Evolutionary conservation across 64 coral and sea anemone genomes (phyloP).

Genomic region (Stylophora pistillata): DNA sequence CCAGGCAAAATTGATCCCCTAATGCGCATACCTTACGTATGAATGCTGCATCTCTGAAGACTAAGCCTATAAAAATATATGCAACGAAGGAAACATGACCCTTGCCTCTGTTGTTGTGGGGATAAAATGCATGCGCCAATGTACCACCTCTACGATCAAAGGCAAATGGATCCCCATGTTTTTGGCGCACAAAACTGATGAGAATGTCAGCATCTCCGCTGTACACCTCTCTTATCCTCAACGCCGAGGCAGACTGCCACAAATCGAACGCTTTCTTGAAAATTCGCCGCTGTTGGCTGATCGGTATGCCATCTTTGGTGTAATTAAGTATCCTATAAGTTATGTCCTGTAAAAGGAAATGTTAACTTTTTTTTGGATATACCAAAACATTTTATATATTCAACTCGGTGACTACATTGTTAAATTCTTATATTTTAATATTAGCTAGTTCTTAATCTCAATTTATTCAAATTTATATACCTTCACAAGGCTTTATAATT

Average conservation of each 20-base stretch:
- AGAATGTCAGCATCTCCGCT: conserved; percentile 43
- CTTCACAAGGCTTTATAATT: too few relatives aligned
- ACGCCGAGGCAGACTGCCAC: conserved; percentile 19
- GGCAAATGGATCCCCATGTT: conserved; percentile 33
- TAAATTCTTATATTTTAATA: too few relatives aligned
- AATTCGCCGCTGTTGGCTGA: conserved; percentile 5
- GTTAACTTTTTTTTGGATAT: too few relatives aligned
- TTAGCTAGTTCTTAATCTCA: too few relatives aligned
- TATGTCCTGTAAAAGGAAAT: conserved; percentile 6
- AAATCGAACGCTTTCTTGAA: conserved; percentile 25
- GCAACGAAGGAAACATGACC: neutral
- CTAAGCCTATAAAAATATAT: too few relatives aligned
- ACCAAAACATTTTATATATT: too few relatives aligned
- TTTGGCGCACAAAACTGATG: conserved; percentile 13
- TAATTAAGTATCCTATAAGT: conserved; percentile 42
- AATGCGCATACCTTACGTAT: too few relatives aligned
- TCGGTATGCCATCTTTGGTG: conserved; percentile 20
- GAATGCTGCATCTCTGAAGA: too few relatives aligned
- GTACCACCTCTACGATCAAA: conserved; percentile 52
- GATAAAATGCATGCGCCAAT: conserved; percentile 64
- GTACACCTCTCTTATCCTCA: conserved; percentile 38
- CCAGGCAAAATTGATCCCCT: too few relatives aligned
- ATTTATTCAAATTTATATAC: too few relatives aligned
- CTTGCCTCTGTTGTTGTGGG: conserved; percentile 38
- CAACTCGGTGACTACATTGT: too few relatives aligned